These are phyloP conservation scores for Petroica traversi DNA, from an alignment of 2,113 vertebrate genomes.

Conservation along the genomic window DNA sequence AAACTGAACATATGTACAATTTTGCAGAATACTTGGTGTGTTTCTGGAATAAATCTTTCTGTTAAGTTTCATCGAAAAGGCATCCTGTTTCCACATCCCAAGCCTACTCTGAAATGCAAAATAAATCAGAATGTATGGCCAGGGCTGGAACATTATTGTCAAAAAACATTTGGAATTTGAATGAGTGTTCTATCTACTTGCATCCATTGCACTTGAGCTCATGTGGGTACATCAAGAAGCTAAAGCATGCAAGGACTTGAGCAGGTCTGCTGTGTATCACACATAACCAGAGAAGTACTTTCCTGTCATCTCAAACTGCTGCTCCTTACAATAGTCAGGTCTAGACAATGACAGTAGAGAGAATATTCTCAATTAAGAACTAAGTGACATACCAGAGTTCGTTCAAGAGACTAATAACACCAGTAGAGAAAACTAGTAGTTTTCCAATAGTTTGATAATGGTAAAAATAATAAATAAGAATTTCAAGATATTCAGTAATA, in stretches of 20 bases:
- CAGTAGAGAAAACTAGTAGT: neutral
- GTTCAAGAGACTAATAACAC: neutral
- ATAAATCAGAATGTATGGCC: neutral
- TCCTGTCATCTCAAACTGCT: neutral
- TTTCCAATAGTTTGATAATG: neutral
- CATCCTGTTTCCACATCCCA: neutral
- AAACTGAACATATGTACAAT: neutral
- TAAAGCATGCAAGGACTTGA: neutral
- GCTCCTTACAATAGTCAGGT: neutral
- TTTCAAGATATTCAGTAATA: neutral
- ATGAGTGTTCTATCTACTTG: neutral
- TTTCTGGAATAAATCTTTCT: neutral
- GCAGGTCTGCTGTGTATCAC: neutral
- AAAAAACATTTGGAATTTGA: neutral
- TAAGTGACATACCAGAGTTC: neutral
- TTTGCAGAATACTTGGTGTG: neutral
- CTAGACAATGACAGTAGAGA: neutral
- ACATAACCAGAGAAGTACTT: neutral
- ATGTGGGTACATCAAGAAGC: neutral
- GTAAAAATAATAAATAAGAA: neutral
- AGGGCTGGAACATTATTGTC: neutral
- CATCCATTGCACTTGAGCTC: neutral
- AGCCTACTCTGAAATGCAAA: neutral
- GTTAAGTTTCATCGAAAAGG: neutral
- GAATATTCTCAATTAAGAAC: neutral